Evolutionary conservation across 1,140 invertebrate genomes (phyloP).

Genomic region (Lordiphosa clarofinis): DNA sequence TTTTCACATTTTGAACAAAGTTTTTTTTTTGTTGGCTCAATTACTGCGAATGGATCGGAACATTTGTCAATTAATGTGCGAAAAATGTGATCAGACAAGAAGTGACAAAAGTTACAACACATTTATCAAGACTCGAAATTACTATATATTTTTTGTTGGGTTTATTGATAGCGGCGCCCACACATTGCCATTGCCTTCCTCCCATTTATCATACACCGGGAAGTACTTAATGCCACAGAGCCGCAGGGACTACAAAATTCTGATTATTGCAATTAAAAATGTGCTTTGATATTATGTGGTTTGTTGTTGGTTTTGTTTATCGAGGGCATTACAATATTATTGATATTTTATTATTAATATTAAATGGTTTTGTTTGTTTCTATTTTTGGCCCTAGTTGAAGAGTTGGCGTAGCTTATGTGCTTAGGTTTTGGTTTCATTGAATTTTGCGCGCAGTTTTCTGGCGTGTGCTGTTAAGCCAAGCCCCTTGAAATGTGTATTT

Average conservation of each 20-base stretch:
- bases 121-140: constrained; percentile 9
- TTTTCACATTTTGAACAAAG: constrained; percentile 42
- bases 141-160: constrained; percentile 40
- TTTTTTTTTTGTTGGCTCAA: constrained; percentile 41
- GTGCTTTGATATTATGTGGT: constrained; percentile 28
- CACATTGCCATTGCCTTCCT: constrained; percentile 15
- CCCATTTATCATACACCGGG: constrained; percentile 35
- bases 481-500: constrained; percentile 21
- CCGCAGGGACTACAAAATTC: constrained; percentile 46
- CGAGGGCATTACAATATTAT: constrained; percentile 39
- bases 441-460: constrained; percentile 23
- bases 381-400: constrained; percentile 52
- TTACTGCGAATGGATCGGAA: constrained; percentile 66
- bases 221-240: constrained; percentile 26
- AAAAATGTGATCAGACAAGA: constrained; percentile 31
- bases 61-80: constrained; percentile 71
- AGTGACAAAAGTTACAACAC: constrained; percentile 15
- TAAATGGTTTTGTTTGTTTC: constrained; percentile 42
- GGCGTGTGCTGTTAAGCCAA: constrained; percentile 23
- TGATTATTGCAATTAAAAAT: constrained; percentile 49
- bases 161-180: constrained; percentile 55
- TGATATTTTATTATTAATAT: constrained; percentile 43
- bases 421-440: constrained; percentile 23
- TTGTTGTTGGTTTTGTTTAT: constrained; percentile 17
- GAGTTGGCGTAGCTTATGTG: constrained; percentile 27